phyloP scores from a whole-genome alignment of 2,797 vertebrate species.

The Tokudaia muenninki region DNA sequence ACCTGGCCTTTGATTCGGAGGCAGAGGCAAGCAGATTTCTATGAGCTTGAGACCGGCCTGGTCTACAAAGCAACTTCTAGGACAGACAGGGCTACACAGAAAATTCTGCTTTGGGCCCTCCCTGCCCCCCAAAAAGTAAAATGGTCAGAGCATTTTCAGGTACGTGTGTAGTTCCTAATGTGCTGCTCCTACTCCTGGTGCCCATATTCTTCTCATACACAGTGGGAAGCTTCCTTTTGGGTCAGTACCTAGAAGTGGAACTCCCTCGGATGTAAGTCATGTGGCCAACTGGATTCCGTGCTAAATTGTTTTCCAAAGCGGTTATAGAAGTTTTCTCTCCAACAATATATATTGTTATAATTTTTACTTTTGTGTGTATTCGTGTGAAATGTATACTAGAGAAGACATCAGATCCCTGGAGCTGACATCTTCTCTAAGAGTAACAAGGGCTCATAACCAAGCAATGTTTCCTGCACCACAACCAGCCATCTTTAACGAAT shows the following conservation, averaged over 20 bases:
- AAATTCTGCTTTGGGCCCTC: no score
- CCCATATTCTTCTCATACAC: not conserved
- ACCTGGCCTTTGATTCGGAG: no score
- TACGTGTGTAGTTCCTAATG: not conserved
- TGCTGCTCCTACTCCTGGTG: not conserved
- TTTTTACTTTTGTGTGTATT: not conserved
- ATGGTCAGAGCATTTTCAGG: not conserved
- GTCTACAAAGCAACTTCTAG: no score
- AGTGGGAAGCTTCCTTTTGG: not conserved
- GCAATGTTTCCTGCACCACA: not conserved
- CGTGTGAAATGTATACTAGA: not conserved
- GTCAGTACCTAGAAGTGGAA: not conserved
- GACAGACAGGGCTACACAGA: no score
- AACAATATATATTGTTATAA: not conserved
- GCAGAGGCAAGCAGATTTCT: no score
- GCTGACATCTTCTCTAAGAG: not conserved
- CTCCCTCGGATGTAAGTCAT: not conserved
- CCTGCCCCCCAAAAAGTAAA: not conserved
- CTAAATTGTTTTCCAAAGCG: conserved; percentile 31
- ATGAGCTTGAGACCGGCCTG: no score
- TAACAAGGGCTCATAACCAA: not conserved
- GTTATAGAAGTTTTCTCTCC: not conserved
- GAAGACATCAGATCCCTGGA: not conserved
- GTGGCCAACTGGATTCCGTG: not conserved
- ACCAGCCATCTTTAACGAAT: not conserved